A percentile compares a stretch with the other conserved stretches of the same genome.
Conservation (phyloP, 2,888 invertebrate genomes). For the Patella pellucida region DNA sequence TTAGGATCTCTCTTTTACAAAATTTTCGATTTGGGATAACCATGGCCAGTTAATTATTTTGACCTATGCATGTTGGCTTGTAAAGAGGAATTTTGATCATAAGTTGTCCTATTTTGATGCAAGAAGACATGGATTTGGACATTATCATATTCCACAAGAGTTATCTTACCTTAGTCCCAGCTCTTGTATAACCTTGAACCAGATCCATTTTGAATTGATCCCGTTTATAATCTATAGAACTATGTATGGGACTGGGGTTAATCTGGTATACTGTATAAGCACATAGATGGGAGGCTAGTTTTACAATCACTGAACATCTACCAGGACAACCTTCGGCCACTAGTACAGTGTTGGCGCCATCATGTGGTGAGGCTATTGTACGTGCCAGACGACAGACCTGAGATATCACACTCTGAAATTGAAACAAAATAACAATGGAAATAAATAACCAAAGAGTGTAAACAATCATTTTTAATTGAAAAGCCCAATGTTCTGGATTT, state of each 20-base stretch:
- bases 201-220: conserved; percentile 68
- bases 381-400: conserved; percentile 67
- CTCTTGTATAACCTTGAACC: conserved; percentile 66
- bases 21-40: too few species aligned
- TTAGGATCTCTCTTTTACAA: too few species aligned
- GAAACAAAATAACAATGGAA: neutral
- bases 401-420: conserved; percentile 60
- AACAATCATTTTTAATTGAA: too few species aligned
- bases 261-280: conserved; percentile 66
- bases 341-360: conserved; percentile 65
- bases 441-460: too few species aligned
- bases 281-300: conserved; percentile 66
- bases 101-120: too few species aligned
- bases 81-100: too few species aligned
- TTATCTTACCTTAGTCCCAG: conserved; percentile 64
- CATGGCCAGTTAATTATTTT: too few species aligned
- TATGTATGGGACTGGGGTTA: conserved; percentile 53
- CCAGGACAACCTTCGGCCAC: conserved; percentile 69
- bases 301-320: conserved; percentile 57
- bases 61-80: too few species aligned
- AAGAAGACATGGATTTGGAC: too few species aligned
- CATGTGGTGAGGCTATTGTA: conserved; percentile 67
- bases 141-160: too few species aligned
- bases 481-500: too few species aligned
- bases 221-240: conserved; percentile 51